phyloP scores from a whole-genome alignment of 2,797 vertebrate species.

The Lithobates sylvaticus region DNA sequence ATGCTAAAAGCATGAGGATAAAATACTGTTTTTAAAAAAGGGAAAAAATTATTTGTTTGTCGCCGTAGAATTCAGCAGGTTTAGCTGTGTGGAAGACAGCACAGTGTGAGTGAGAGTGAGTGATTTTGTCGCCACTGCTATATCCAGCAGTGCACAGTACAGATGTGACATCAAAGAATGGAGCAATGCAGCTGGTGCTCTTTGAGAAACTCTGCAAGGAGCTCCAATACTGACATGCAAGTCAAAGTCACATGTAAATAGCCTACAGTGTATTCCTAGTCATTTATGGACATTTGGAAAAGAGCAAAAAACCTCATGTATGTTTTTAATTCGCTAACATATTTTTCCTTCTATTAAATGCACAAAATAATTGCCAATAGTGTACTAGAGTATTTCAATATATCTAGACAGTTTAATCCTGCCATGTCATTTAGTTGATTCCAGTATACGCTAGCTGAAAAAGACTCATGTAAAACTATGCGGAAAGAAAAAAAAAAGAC shows the following conservation, averaged over 20 bases:
- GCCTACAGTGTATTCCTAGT: slow-evolving; percentile 13
- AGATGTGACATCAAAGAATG: slow-evolving; percentile 37
- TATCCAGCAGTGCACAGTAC: slow-evolving; percentile 28
- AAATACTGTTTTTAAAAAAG: neutral
- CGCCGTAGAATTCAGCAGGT: neutral
- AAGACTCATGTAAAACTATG: too few relatives aligned
- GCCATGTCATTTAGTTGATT: neutral
- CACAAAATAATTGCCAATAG: neutral
- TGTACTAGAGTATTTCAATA: neutral
- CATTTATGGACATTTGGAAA: neutral
- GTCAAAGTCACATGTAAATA: slow-evolving; percentile 21
- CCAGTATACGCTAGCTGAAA: too few relatives aligned
- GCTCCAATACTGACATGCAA: slow-evolving; percentile 20
- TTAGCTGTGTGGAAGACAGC: neutral
- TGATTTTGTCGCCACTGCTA: slow-evolving; percentile 11
- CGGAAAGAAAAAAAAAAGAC: too few relatives aligned
- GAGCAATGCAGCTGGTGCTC: slow-evolving; percentile 7
- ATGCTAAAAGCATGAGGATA: neutral
- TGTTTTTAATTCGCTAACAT: neutral
- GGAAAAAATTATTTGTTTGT: neutral
- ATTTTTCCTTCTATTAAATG: neutral
- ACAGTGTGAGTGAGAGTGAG: neutral
- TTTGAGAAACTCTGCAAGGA: slow-evolving; percentile 16
- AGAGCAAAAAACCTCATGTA: neutral
- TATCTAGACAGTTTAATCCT: neutral